Evolutionary conservation across 2,113 vertebrate genomes (phyloP).

Genomic region (Clarias batrachus): DNA sequence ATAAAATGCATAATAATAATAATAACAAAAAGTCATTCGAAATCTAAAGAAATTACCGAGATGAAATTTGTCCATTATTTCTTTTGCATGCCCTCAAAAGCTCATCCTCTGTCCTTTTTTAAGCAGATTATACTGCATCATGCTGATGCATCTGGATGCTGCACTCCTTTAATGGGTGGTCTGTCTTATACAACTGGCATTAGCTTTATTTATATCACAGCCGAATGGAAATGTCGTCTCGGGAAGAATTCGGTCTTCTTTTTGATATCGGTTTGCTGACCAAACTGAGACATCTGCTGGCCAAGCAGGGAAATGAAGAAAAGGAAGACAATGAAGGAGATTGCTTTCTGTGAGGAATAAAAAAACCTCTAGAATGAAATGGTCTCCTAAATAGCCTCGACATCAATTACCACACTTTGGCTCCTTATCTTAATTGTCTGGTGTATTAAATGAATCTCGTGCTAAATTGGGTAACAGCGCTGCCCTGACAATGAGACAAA

Average conservation of each 20-base stretch:
- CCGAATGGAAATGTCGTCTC: conserved; percentile 43
- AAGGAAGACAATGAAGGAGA: background rate
- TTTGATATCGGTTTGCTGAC: background rate
- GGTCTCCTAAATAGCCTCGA: background rate
- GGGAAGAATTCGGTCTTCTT: background rate
- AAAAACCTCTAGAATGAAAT: background rate
- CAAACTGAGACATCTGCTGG: conserved; percentile 59
- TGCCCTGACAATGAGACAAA: background rate
- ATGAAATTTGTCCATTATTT: background rate
- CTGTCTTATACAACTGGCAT: conserved; percentile 63
- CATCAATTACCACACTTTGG: background rate
- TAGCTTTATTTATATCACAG: conserved; percentile 56
- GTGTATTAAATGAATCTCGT: background rate
- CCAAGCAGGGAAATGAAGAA: background rate
- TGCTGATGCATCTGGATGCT: conserved; percentile 48
- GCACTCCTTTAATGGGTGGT: conserved; percentile 53
- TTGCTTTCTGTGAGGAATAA: background rate
- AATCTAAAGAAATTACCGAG: background rate
- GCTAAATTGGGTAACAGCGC: background rate
- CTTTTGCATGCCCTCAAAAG: background rate
- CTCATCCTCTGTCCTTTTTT: background rate
- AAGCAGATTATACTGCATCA: conserved; percentile 56
- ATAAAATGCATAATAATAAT: too few relatives aligned
- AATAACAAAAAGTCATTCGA: background rate
- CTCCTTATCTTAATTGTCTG: background rate